These are phyloP conservation scores for Rhinophrynus dorsalis DNA, from an alignment of 2,797 vertebrate species.

Conservation along the genomic window DNA sequence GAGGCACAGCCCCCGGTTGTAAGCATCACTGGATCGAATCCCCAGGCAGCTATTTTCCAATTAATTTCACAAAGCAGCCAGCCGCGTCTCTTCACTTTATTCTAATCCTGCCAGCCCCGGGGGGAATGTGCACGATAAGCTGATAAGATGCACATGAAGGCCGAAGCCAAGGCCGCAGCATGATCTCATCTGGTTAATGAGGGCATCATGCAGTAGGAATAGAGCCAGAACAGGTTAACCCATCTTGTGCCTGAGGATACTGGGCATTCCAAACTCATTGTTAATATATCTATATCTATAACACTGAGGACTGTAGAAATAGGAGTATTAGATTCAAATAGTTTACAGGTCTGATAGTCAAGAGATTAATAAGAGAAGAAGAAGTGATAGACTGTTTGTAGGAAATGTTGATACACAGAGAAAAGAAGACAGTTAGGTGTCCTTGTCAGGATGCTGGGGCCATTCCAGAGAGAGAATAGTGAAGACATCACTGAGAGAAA, in stretches of 20 bases:
- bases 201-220: background rate
- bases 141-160: conserved; percentile 32
- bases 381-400: too few species aligned
- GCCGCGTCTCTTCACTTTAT: conserved; percentile 7
- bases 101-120: conserved; percentile 15
- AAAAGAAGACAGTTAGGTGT: too few species aligned
- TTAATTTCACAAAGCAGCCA: conserved; percentile 40
- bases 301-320: too few species aligned
- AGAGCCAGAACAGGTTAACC: conserved; percentile 1
- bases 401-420: too few species aligned
- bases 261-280: too few species aligned
- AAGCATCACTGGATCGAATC: background rate
- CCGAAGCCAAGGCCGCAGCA: conserved; percentile 19
- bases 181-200: conserved; percentile 35
- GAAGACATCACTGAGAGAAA: too few species aligned
- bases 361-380: too few species aligned
- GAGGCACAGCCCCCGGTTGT: background rate
- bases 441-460: too few species aligned
- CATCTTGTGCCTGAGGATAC: background rate
- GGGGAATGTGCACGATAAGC: conserved; percentile 27
- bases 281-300: too few species aligned
- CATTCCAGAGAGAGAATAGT: too few species aligned
- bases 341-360: too few species aligned
- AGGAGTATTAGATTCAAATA: too few species aligned
- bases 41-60: conserved; percentile 39